These are phyloP conservation scores for Micropoecilia bifurca DNA, from an alignment of 2,797 vertebrate species.

Conservation along the genomic window DNA sequence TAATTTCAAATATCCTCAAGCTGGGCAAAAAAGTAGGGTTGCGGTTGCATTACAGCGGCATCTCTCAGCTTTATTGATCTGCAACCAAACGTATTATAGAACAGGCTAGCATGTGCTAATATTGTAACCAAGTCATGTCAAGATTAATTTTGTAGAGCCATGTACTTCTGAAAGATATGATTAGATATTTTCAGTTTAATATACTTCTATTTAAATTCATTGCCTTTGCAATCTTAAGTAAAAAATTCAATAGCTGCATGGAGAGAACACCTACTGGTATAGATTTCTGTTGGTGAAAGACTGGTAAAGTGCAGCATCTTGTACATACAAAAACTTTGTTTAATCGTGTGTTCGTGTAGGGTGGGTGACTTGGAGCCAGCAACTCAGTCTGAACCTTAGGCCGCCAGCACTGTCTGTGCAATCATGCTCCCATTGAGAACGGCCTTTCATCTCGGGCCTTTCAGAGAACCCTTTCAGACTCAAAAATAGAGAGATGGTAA, in stretches of 20 bases:
- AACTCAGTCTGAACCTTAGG: conserved; percentile 61
- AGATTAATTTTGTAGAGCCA: conserved; percentile 10
- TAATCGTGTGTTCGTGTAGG: conserved; percentile 28
- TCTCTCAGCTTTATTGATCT: conserved; percentile 61
- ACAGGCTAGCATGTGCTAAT: conserved; percentile 36
- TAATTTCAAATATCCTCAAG: conserved; percentile 8
- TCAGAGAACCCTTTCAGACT: conserved; percentile 75
- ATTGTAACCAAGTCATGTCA: conserved; percentile 37
- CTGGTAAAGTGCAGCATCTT: conserved; percentile 24
- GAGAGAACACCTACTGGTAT: background rate
- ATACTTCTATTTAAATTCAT: conserved; percentile 2
- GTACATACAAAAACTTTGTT: conserved; percentile 32
- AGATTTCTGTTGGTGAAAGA: conserved; percentile 10
- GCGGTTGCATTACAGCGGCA: conserved; percentile 46
- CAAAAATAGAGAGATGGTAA: conserved; percentile 56
- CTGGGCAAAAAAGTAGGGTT: conserved; percentile 20
- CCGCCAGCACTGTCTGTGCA: conserved; percentile 66
- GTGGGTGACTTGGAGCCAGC: conserved; percentile 53
- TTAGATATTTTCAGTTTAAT: conserved; percentile 11
- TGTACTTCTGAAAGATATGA: conserved; percentile 30
- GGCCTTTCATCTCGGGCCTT: conserved; percentile 77
- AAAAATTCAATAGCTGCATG: conserved; percentile 3
- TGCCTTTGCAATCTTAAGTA: conserved; percentile 5
- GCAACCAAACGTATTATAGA: conserved; percentile 45
- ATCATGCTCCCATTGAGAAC: conserved; percentile 72